phyloP scores from a whole-genome alignment of 2,888 invertebrate species.

The Prenolepis imparis region DNA sequence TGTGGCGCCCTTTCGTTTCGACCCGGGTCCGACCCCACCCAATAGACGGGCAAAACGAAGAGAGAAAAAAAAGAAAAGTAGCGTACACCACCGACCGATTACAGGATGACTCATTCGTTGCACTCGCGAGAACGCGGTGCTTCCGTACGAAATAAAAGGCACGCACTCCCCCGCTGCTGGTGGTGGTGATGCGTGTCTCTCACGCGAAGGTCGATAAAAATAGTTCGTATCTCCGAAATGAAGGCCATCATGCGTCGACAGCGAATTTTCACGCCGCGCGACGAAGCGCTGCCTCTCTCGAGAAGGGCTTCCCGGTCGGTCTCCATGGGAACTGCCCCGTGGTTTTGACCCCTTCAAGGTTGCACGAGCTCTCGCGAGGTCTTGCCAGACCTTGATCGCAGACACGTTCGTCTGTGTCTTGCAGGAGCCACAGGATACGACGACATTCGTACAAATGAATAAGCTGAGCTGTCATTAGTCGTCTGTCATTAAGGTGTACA shows the following conservation, averaged over 20 bases:
- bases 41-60: constrained; percentile 18
- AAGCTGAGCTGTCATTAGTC: no score
- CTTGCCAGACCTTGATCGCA: neutral
- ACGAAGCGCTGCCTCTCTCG: neutral
- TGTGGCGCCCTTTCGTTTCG: constrained; percentile 37
- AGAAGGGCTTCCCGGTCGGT: constrained; percentile 31
- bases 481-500: neutral
- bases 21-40: constrained; percentile 32
- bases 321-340: constrained; percentile 45
- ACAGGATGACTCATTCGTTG: constrained; percentile 39
- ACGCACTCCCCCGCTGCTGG: constrained; percentile 15
- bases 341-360: constrained; percentile 4
- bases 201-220: constrained; percentile 56
- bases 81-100: neutral
- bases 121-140: constrained; percentile 21
- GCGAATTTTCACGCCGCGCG: constrained; percentile 35
- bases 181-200: constrained; percentile 31
- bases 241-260: constrained; percentile 30
- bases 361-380: constrained; percentile 13
- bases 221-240: constrained; percentile 29
- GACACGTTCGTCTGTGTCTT: neutral
- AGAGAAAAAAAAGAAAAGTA: constrained; percentile 3
- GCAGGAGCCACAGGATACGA: neutral
- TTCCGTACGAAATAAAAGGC: constrained; percentile 39
- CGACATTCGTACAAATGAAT: neutral